phyloP scores from a whole-genome alignment of 2,113 vertebrate genomes.

The Blennius ocellaris region DNA sequence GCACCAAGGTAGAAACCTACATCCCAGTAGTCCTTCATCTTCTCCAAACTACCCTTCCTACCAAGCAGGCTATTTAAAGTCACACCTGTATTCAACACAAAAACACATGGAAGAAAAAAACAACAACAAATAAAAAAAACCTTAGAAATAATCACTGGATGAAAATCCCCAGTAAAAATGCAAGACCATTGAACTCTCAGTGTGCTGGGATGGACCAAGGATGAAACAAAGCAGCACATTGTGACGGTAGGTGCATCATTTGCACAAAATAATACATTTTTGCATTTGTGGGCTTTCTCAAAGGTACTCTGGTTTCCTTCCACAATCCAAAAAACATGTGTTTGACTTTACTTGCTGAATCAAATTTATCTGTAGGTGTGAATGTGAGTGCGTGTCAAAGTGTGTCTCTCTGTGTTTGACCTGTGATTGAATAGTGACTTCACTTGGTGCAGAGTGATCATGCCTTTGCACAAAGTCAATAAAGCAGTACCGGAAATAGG shows the following conservation, averaged over 20 bases:
- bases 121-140: background rate
- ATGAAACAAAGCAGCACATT: background rate
- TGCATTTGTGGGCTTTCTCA: too few species aligned
- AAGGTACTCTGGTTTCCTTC: too few species aligned
- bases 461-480: too few species aligned
- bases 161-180: background rate
- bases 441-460: too few species aligned
- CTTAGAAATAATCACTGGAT: background rate
- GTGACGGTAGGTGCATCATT: background rate
- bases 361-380: too few species aligned
- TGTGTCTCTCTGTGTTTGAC: too few species aligned
- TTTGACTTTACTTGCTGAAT: too few species aligned
- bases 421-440: too few species aligned
- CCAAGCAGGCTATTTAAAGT: constrained; percentile 90
- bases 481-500: too few species aligned
- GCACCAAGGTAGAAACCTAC: constrained; percentile 92
- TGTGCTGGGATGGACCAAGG: background rate
- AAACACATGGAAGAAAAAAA: too few species aligned
- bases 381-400: too few species aligned
- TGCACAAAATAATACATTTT: background rate
- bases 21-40: constrained; percentile 94
- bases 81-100: constrained; percentile 80
- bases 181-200: background rate
- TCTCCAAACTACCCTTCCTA: constrained; percentile 89
- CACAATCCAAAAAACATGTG: too few species aligned